These are phyloP conservation scores for Megaptera novaeangliae DNA, from an alignment of 2,113 vertebrate genomes.

Conservation along the genomic window DNA sequence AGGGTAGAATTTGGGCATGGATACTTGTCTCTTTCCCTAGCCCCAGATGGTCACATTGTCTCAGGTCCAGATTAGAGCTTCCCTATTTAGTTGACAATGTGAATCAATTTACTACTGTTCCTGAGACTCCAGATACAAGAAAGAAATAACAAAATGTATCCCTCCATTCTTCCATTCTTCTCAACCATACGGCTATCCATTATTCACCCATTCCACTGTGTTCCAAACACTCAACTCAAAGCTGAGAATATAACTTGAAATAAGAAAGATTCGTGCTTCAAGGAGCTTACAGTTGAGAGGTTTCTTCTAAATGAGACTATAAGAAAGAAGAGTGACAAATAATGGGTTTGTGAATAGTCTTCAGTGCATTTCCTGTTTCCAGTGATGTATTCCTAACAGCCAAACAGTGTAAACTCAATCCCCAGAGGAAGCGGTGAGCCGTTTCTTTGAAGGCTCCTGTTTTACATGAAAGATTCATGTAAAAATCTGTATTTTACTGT, in stretches of 20 bases:
- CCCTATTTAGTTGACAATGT: not conserved
- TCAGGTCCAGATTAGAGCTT: not conserved
- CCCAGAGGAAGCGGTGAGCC: not conserved
- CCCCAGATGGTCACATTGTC: not conserved
- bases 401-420: not conserved
- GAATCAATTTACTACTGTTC: not conserved
- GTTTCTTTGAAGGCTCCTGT: conserved; percentile 2
- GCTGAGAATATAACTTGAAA: not conserved
- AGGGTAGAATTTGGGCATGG: not conserved
- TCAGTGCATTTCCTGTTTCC: not conserved
- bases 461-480: not conserved
- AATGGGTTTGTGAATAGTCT: not conserved
- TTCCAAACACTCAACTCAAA: not conserved
- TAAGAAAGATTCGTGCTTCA: not conserved
- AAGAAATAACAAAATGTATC: not conserved
- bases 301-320: not conserved
- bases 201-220: not conserved
- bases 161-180: not conserved
- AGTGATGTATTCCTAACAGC: not conserved
- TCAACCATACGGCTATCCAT: not conserved
- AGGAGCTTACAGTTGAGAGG: not conserved
- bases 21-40: not conserved
- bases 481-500: not conserved
- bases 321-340: not conserved
- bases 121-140: not conserved